phyloP scores from a whole-genome alignment of 2,113 vertebrate genomes.

The Ammodramus savannarum region DNA sequence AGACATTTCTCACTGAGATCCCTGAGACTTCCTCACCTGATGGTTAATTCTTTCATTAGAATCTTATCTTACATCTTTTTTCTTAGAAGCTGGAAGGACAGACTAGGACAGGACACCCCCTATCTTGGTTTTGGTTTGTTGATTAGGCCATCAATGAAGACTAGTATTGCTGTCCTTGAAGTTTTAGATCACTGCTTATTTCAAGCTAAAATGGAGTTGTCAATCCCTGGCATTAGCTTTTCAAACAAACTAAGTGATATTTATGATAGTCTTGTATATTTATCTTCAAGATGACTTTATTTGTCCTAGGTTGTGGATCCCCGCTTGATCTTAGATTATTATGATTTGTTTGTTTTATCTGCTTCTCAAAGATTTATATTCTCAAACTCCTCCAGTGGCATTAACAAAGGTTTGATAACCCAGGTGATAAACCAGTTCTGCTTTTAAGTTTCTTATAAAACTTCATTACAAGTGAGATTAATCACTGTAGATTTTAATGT shows the following conservation, averaged over 20 bases:
- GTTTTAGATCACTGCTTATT: background rate
- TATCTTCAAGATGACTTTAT: slow-evolving; percentile 53
- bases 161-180: background rate
- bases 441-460: slow-evolving; percentile 65
- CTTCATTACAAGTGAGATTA: slow-evolving; percentile 78
- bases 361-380: slow-evolving; percentile 57
- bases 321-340: slow-evolving; percentile 37
- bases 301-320: background rate
- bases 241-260: slow-evolving; percentile 46
- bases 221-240: background rate
- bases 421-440: slow-evolving; percentile 54
- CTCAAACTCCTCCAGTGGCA: slow-evolving; percentile 29
- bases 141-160: background rate
- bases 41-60: background rate
- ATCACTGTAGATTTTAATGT: slow-evolving; percentile 78
- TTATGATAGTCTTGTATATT: slow-evolving; percentile 28
- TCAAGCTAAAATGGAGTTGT: background rate
- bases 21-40: background rate
- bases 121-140: background rate
- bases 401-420: slow-evolving; percentile 55
- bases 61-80: background rate
- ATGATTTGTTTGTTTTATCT: slow-evolving; percentile 59
- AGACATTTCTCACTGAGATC: background rate
- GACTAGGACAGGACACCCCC: background rate
- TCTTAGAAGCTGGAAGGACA: background rate